A percentile compares a stretch with the other conserved stretches of the same genome.
Evolutionary conservation across 2,797 vertebrate species (phyloP).

Genomic region (Prunella strophiata): DNA sequence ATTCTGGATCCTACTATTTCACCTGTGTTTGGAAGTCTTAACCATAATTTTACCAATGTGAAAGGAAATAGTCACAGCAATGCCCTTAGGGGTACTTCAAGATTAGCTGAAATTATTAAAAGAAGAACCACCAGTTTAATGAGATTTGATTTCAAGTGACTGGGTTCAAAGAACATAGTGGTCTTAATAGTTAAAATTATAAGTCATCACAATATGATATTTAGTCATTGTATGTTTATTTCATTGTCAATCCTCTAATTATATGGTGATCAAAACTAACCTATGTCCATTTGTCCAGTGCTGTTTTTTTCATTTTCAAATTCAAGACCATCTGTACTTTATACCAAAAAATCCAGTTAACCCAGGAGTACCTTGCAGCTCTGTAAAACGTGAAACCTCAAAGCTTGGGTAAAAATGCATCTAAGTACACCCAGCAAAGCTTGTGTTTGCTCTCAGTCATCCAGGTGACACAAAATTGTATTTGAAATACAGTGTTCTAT

Average conservation of each 20-base stretch:
- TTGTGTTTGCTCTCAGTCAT: not conserved
- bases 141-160: not conserved
- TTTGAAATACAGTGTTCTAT: not conserved
- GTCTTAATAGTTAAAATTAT: not conserved
- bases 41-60: not conserved
- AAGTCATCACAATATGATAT: not conserved
- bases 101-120: not conserved
- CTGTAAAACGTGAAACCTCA: not conserved
- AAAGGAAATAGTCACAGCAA: not conserved
- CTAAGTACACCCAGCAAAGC: not conserved
- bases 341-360: not conserved
- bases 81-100: not conserved
- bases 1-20: not conserved
- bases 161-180: not conserved
- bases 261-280: not conserved
- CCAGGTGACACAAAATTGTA: not conserved
- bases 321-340: not conserved
- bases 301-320: not conserved
- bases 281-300: not conserved
- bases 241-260: not conserved
- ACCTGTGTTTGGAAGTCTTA: not conserved
- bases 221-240: not conserved
- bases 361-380: not conserved
- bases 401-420: not conserved
- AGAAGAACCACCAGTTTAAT: not conserved